These are phyloP conservation scores for Erebia aethiops DNA, from an alignment of 2,888 invertebrate species.

Conservation along the genomic window DNA sequence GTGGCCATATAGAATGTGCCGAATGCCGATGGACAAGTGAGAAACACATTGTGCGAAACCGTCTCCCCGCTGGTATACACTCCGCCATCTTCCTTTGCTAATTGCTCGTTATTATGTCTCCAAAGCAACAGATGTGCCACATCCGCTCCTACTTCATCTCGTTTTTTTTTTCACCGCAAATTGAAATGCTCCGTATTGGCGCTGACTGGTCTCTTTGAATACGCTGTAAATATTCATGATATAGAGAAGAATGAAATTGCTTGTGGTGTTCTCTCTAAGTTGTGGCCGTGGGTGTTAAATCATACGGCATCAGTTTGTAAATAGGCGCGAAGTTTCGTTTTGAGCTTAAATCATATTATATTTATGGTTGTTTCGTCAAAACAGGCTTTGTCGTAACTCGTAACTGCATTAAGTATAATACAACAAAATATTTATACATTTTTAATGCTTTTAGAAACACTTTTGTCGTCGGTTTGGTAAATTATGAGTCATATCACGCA, in stretches of 20 bases:
- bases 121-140: constrained; percentile 78
- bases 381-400: background rate
- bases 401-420: background rate
- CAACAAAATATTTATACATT: background rate
- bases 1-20: constrained; percentile 43
- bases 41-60: constrained; percentile 79
- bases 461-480: no score
- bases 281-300: constrained; percentile 21
- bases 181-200: constrained; percentile 41
- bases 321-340: constrained; percentile 20
- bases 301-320: constrained; percentile 14
- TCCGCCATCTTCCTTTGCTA: constrained; percentile 67
- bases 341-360: constrained; percentile 4
- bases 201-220: constrained; percentile 28
- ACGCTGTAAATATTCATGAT: constrained; percentile 15
- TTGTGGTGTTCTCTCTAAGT: background rate
- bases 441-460: background rate
- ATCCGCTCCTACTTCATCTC: constrained; percentile 65
- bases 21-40: constrained; percentile 46
- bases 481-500: no score
- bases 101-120: constrained; percentile 78
- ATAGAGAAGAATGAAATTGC: constrained; percentile 1
- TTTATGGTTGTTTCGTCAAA: constrained; percentile 11
- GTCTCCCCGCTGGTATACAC: constrained; percentile 46
- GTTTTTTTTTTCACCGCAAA: constrained; percentile 47